Conservation (phyloP, 37 sponge, comb jelly and placozoan genomes). For the Axinella damicornis region DNA sequence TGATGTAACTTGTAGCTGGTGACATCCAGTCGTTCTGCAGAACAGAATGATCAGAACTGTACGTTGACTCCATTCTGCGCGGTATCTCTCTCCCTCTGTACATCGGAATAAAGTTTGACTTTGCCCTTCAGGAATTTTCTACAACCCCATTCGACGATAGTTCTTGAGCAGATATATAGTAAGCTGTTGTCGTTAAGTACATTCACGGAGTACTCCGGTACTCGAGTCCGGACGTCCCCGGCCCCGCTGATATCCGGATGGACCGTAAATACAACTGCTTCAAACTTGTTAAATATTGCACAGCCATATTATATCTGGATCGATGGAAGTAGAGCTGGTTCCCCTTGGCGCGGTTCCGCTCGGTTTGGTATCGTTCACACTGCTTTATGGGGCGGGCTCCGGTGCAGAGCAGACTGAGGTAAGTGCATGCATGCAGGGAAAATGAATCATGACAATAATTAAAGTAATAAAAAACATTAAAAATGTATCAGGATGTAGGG, state of each 20-base stretch:
- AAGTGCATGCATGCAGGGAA: neutral
- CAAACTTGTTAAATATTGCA: too few species aligned
- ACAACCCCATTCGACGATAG: slow-evolving; percentile 25
- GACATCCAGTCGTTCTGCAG: slow-evolving; percentile 69
- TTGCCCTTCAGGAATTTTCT: neutral
- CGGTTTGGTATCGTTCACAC: slow-evolving; percentile 22
- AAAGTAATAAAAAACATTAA: too few species aligned
- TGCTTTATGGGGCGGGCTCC: slow-evolving; percentile 7
- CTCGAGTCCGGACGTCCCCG: too few species aligned
- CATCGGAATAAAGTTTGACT: too few species aligned
- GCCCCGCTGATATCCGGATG: too few species aligned
- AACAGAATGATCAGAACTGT: neutral
- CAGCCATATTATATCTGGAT: too few species aligned
- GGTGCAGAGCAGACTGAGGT: neutral
- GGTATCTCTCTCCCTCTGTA: neutral
- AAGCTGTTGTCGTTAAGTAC: neutral
- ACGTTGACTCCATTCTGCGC: neutral
- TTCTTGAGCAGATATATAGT: neutral
- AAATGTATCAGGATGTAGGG: too few species aligned
- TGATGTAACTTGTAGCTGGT: slow-evolving; percentile 30
- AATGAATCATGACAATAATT: too few species aligned
- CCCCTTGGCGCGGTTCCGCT: slow-evolving; percentile 3
- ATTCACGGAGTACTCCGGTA: too few species aligned
- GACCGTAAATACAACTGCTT: too few species aligned
- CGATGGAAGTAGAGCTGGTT: slow-evolving; percentile 29